Evolutionary conservation across 2,113 vertebrate genomes (phyloP), one percentile per base, ranked within the genome.

Genomic region (Rhynchomys soricoides): DNA sequence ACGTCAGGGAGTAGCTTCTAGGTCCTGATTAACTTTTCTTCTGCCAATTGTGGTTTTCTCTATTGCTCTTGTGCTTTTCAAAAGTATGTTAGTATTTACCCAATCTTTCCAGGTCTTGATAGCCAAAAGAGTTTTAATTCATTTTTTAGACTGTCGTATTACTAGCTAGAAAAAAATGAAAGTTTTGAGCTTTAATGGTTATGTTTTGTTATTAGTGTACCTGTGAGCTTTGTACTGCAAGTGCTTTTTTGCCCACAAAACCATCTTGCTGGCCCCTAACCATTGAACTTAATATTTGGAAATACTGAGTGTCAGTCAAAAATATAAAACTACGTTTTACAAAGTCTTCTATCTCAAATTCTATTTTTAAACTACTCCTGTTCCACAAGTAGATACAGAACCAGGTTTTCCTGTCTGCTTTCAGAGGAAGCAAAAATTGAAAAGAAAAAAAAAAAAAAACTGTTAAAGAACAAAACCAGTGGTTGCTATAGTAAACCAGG

Each of bases 371-470:
- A 16, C 13, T 95, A 11, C 55, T 93, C 7, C 29, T 93, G 50
- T 96, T 95, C 78, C n/a, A 74, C 91, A 96, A 93, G 62, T 64
- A 77, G 71, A 85, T 73, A 37, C 96, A 88, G 78, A 97, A n/a
- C 48, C 40, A 86, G 50, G 82, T 94, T 97, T 98, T 98, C 77
- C 78, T 89, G 43, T 95, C 81, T 68, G 31, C 55, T 97, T 97
- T 91, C 91, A 57, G 50, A 97, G 86, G 92, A 96, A 96, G 81
- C 81, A 92, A 90, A 96, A 97, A 90, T 21, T 85, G 81, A 64
- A 97, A 74, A 96, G 13, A 55, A 55, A 55, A n/a, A 59, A 29
- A 68, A 34, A 31, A 68, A 68, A 97, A 83, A 95, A 37, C 50
- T 68, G 34, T 92, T 96, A 66, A 94, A 71, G 90, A 92, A 77